phyloP scores from a whole-genome alignment of 1,140 invertebrate species.

The Leptopilina boulardi region DNA sequence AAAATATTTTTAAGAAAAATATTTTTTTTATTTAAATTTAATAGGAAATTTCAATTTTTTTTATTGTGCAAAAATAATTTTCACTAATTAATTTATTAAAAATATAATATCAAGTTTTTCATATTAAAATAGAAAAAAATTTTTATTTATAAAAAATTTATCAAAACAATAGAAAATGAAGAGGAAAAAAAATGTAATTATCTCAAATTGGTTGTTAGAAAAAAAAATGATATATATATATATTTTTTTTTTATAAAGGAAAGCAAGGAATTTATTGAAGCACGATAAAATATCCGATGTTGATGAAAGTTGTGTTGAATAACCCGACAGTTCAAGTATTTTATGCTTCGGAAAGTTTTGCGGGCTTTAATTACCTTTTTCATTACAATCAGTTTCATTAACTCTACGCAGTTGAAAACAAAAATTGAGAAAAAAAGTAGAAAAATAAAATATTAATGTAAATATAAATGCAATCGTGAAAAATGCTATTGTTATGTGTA shows the following conservation, averaged over 20 bases:
- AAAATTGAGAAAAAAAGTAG: not conserved
- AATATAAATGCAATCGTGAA: too few relatives aligned
- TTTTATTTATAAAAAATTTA: too few relatives aligned
- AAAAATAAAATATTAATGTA: too few relatives aligned
- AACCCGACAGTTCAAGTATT: constrained; percentile 7
- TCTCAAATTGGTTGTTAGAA: not conserved
- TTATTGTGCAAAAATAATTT: too few relatives aligned
- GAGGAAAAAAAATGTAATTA: constrained; percentile 1
- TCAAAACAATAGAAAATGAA: too few relatives aligned
- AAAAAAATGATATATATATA: not conserved
- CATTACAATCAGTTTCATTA: constrained; percentile 12
- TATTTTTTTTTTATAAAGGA: not conserved
- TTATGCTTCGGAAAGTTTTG: not conserved
- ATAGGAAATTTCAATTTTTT: too few relatives aligned
- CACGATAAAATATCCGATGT: not conserved
- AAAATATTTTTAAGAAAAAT: not conserved
- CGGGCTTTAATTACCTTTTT: not conserved
- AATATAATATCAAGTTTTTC: too few relatives aligned
- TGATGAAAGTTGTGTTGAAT: not conserved
- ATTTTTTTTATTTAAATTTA: too few relatives aligned
- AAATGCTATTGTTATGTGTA: too few relatives aligned
- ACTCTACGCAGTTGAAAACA: not conserved
- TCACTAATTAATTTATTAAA: too few relatives aligned
- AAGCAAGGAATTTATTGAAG: constrained; percentile 18
- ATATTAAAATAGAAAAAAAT: too few relatives aligned